phyloP scores from a whole-genome alignment of 2,888 invertebrate species.

The Ptilodon capucinus region DNA sequence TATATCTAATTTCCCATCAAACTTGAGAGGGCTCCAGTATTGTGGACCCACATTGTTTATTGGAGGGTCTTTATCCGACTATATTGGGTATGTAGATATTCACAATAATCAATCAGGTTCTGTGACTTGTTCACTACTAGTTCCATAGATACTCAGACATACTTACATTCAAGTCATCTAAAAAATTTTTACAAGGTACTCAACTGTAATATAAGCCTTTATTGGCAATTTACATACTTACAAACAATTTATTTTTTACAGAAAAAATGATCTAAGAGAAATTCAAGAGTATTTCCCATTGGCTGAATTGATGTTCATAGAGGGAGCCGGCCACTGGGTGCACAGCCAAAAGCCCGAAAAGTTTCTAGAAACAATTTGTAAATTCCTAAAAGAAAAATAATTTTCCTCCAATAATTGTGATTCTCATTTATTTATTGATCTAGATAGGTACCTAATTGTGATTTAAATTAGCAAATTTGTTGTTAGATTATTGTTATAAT shows the following conservation, averaged over 20 bases:
- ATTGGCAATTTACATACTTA: too few relatives aligned
- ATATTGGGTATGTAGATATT: constrained; percentile 83
- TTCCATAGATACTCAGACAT: too few relatives aligned
- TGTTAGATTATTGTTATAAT: constrained; percentile 24
- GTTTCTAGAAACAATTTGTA: constrained; percentile 85
- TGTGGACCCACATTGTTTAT: constrained; percentile 91
- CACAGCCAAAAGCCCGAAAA: constrained; percentile 94
- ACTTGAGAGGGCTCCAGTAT: constrained; percentile 74
- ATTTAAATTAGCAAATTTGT: constrained; percentile 27
- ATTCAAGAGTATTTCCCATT: constrained; percentile 89
- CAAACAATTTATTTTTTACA: constrained; percentile 32
- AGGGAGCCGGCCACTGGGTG: constrained; percentile 96
- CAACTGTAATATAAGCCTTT: too few relatives aligned
- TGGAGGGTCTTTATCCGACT: constrained; percentile 92
- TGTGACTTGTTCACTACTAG: too few relatives aligned
- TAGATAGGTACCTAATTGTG: constrained; percentile 23
- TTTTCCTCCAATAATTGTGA: constrained; percentile 20
- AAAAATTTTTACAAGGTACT: too few relatives aligned
- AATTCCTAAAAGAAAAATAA: constrained; percentile 83
- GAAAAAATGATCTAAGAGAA: constrained; percentile 81
- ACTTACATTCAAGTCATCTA: too few relatives aligned
- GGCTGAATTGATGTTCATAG: constrained; percentile 86
- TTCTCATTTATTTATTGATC: constrained; percentile 20
- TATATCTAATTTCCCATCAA: constrained; percentile 85
- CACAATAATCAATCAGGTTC: too few relatives aligned